phyloP scores from a whole-genome alignment of 2,888 invertebrate species.

The Clivina fossor region DNA sequence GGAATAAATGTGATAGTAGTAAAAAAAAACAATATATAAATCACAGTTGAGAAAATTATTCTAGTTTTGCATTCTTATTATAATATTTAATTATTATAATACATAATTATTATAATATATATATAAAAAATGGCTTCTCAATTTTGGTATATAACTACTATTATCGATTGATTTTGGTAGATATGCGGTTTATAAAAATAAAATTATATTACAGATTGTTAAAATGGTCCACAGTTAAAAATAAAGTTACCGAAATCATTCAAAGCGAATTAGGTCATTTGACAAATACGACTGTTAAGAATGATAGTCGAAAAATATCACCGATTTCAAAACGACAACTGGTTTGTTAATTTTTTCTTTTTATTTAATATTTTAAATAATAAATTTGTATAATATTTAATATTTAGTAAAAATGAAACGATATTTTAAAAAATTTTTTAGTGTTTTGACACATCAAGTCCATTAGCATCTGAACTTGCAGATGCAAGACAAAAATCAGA shows the following conservation, averaged over 20 bases:
- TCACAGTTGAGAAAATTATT: too few relatives aligned
- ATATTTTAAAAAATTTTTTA: slow-evolving; percentile 1
- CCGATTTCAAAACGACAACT: slow-evolving; percentile 8
- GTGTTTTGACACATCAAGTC: slow-evolving; percentile 5
- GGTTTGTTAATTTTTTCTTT: slow-evolving; percentile 6
- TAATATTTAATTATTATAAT: background rate
- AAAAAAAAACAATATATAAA: too few relatives aligned
- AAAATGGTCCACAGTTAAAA: slow-evolving; percentile 12
- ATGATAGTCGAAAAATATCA: slow-evolving; percentile 3
- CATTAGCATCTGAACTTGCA: background rate
- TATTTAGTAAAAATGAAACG: background rate
- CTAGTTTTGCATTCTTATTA: background rate
- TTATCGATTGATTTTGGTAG: background rate
- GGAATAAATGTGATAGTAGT: too few relatives aligned
- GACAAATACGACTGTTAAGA: background rate
- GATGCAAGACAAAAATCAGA: background rate
- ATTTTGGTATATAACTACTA: too few relatives aligned
- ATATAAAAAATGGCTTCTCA: too few relatives aligned
- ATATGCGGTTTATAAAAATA: background rate
- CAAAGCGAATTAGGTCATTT: slow-evolving; percentile 16
- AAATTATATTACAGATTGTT: slow-evolving; percentile 2
- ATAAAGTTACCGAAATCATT: slow-evolving; percentile 17
- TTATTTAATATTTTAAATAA: background rate
- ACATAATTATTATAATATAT: background rate
- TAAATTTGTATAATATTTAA: background rate